Conservation (phyloP, 2,797 vertebrate genomes). For the Parauchenoglanis ngamensis region DNA sequence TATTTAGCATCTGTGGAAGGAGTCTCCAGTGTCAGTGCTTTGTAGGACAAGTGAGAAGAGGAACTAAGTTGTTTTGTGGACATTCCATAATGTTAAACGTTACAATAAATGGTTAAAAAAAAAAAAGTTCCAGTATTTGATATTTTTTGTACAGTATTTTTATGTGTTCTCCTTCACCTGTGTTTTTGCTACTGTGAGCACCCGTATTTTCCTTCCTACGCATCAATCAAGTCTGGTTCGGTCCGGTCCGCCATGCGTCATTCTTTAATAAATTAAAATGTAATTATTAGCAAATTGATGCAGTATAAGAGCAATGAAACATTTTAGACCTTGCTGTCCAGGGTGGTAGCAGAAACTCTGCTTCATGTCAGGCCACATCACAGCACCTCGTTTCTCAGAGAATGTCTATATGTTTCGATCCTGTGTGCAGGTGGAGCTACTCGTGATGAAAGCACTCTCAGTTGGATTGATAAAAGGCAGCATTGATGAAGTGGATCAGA, state of each 20-base stretch:
- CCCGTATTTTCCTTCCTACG: too few species aligned
- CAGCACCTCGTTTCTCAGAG: background rate
- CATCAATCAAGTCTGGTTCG: too few species aligned
- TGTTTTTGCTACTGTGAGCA: too few species aligned
- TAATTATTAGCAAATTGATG: background rate
- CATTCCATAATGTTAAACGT: background rate
- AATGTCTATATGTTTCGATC: too few species aligned
- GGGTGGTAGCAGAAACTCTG: too few species aligned
- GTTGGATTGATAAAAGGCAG: conserved; percentile 94
- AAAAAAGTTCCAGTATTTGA: too few species aligned
- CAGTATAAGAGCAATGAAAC: background rate
- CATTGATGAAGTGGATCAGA: conserved; percentile 94
- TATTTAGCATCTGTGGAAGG: background rate
- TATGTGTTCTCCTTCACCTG: too few species aligned
- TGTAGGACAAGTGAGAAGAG: background rate
- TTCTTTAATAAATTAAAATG: background rate
- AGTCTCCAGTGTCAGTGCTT: background rate
- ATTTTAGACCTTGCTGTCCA: too few species aligned
- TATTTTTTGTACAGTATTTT: too few species aligned
- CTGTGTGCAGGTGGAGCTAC: conserved; percentile 85
- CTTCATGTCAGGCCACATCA: background rate
- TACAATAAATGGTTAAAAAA: background rate
- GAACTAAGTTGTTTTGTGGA: background rate
- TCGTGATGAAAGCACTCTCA: conserved; percentile 97
- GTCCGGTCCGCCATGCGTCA: background rate